Percentiles rank a stretch among this genome's conserved stretches.
Evolutionary conservation across 2,888 invertebrate genomes (phyloP).

Genomic region (Ommatoiulus sabulosus): DNA sequence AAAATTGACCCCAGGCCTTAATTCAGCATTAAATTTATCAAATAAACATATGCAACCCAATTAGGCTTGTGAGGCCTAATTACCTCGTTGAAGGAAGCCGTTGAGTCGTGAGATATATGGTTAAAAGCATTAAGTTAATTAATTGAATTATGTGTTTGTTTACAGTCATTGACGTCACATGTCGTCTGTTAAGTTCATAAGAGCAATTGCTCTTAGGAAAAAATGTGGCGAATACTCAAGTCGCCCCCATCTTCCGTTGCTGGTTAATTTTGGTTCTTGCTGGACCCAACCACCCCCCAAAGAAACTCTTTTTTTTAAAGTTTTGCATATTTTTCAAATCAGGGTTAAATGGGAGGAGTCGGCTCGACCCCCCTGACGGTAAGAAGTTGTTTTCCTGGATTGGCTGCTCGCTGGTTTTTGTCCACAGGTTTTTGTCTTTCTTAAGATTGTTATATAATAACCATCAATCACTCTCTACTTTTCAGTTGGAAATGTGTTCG

Average conservation of each 20-base stretch:
- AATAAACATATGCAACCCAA: background rate
- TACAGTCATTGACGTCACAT: background rate
- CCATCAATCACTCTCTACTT: background rate
- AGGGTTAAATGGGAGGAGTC: background rate
- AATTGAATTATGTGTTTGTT: slow-evolving; percentile 34
- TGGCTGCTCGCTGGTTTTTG: slow-evolving; percentile 1
- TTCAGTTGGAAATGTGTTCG: slow-evolving; percentile 14
- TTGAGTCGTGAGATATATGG: slow-evolving; percentile 14
- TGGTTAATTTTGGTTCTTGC: background rate
- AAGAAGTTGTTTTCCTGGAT: background rate
- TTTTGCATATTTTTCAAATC: background rate
- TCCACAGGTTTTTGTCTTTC: slow-evolving; percentile 26
- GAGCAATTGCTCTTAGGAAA: background rate
- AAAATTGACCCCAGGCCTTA: slow-evolving; percentile 18
- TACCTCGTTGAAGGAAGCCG: background rate
- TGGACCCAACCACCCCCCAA: background rate
- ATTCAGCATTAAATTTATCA: background rate
- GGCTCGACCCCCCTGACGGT: background rate
- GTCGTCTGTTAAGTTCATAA: background rate
- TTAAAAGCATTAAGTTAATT: slow-evolving; percentile 1
- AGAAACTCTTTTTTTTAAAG: background rate
- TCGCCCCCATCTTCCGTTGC: background rate
- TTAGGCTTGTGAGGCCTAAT: background rate
- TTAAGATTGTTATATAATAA: slow-evolving; percentile 21
- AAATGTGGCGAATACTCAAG: background rate